Conservation (phyloP, 92 coral and sea anemone genomes). For the Zoanthus gigantus region DNA sequence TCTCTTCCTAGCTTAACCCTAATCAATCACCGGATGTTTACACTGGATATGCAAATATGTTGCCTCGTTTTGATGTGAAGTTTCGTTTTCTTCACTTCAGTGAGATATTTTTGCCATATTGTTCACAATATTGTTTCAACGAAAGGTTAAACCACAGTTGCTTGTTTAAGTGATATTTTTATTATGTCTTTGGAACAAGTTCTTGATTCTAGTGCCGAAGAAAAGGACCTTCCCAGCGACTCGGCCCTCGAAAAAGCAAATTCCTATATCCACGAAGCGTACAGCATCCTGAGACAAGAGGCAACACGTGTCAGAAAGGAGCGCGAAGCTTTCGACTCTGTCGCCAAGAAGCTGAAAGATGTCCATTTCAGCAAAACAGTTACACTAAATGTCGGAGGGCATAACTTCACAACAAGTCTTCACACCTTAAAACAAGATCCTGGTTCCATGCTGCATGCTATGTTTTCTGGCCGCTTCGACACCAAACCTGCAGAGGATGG, state of each 20-base stretch:
- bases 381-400: slow-evolving; percentile 71
- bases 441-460: slow-evolving; percentile 59
- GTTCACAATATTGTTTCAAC: no score
- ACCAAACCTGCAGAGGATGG: slow-evolving; percentile 68
- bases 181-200: background rate
- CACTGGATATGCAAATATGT: no score
- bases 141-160: no score
- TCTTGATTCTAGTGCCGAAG: background rate
- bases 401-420: slow-evolving; percentile 55
- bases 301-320: slow-evolving; percentile 56
- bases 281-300: slow-evolving; percentile 49
- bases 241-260: slow-evolving; percentile 46
- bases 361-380: slow-evolving; percentile 63
- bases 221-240: background rate
- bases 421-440: slow-evolving; percentile 68
- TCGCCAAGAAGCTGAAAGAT: slow-evolving; percentile 64
- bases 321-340: slow-evolving; percentile 58
- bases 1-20: no score
- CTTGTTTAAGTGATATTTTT: background rate
- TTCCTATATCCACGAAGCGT: slow-evolving; percentile 26
- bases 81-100: no score
- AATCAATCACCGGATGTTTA: no score
- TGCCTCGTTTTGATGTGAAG: no score
- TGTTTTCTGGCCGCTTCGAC: slow-evolving; percentile 65
- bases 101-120: no score